These are phyloP conservation scores for Lasiommata megera DNA, from an alignment of 2,888 invertebrate genomes.

Conservation along the genomic window DNA sequence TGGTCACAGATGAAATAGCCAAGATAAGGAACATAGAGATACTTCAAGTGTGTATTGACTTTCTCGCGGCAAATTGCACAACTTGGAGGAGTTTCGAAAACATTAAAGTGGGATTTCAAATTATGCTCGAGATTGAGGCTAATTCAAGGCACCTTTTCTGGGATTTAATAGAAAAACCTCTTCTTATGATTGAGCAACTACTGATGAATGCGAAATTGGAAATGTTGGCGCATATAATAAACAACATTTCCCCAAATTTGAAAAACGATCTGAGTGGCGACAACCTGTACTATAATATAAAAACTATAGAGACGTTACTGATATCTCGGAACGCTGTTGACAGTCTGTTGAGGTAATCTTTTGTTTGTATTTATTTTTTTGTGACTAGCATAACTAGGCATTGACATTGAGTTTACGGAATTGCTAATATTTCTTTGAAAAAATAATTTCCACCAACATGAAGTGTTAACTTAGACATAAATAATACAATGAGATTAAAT, in stretches of 20 bases:
- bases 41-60: conserved; percentile 84
- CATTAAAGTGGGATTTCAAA: conserved; percentile 85
- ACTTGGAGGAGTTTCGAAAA: conserved; percentile 80
- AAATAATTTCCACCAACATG: no score
- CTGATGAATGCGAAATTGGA: conserved; percentile 93
- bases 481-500: no score
- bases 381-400: no score
- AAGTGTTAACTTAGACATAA: no score
- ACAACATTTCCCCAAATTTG: conserved; percentile 73
- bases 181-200: conserved; percentile 91
- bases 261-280: conserved; percentile 70
- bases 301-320: conserved; percentile 78
- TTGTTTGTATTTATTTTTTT: neutral
- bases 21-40: conserved; percentile 83
- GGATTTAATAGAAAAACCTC: conserved; percentile 85
- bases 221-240: conserved; percentile 82
- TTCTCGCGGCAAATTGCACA: conserved; percentile 77
- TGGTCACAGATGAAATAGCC: conserved; percentile 84
- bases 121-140: conserved; percentile 82
- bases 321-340: conserved; percentile 85
- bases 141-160: conserved; percentile 82
- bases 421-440: no score
- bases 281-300: conserved; percentile 82
- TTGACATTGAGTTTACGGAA: no score
- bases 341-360: conserved; percentile 80